These are phyloP conservation scores for Hipposideros larvatus DNA, from an alignment of 2,797 vertebrate species.

Conservation along the genomic window DNA sequence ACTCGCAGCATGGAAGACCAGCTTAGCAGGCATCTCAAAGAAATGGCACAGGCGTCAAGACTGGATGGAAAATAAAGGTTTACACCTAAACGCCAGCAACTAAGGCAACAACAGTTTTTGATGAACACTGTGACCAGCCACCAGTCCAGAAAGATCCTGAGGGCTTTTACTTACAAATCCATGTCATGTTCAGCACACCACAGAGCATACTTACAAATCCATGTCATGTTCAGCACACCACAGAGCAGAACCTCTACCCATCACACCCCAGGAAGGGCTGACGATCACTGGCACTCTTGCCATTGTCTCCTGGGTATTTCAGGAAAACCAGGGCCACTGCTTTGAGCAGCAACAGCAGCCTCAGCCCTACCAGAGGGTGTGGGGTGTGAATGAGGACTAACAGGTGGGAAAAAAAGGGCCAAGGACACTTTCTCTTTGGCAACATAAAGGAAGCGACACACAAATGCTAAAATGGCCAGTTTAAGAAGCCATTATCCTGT, in stretches of 20 bases:
- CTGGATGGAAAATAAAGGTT: neutral
- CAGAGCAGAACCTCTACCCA: neutral
- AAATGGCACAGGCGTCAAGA: neutral
- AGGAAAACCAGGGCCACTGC: neutral
- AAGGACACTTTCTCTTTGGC: neutral
- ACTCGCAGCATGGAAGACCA: too few relatives aligned
- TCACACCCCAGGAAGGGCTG: neutral
- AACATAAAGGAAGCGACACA: neutral
- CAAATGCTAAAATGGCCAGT: neutral
- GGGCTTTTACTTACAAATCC: neutral
- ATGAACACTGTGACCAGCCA: neutral
- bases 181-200: neutral
- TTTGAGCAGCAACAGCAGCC: neutral
- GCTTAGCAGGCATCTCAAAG: neutral
- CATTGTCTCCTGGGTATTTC: neutral
- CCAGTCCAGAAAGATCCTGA: neutral
- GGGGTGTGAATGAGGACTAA: neutral
- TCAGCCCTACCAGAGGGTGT: neutral
- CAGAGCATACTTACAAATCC: neutral
- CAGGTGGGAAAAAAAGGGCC: neutral
- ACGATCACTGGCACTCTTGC: too few relatives aligned
- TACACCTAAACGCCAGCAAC: neutral
- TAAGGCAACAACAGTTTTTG: neutral
- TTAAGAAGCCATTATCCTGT: rapidly evolving
- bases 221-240: neutral